These are phyloP conservation scores for Ctenomys sociabilis DNA, from an alignment of 2,113 vertebrate species.

Conservation along the genomic window DNA sequence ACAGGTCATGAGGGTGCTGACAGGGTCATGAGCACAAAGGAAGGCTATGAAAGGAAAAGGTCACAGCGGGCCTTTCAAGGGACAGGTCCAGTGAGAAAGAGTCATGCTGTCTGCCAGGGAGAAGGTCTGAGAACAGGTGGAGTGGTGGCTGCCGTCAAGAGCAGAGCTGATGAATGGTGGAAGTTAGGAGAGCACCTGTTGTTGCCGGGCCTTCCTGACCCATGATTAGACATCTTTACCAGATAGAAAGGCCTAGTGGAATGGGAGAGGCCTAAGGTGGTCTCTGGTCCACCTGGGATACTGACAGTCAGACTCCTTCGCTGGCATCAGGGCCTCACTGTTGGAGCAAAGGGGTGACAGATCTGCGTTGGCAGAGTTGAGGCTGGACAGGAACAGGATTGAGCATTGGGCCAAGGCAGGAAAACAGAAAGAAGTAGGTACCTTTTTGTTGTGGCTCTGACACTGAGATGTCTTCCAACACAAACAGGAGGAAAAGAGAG, in stretches of 20 bases:
- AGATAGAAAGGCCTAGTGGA: not conserved
- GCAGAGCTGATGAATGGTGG: not conserved
- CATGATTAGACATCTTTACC: not conserved
- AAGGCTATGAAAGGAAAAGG: not conserved
- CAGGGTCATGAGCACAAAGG: not conserved
- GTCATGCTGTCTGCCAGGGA: not conserved
- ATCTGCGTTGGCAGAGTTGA: not conserved
- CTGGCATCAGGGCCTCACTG: not conserved
- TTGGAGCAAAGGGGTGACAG: fast-evolving
- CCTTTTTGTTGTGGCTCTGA: not conserved
- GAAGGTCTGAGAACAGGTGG: not conserved
- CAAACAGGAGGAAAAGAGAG: not conserved
- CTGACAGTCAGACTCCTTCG: not conserved
- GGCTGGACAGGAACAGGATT: not conserved
- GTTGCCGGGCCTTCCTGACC: not conserved
- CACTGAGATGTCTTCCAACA: not conserved
- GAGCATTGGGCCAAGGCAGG: not conserved
- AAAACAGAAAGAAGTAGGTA: not conserved
- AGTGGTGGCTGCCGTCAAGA: not conserved
- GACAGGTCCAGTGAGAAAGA: not conserved
- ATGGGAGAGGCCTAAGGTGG: not conserved
- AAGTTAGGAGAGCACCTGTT: not conserved
- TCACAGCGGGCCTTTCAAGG: not conserved
- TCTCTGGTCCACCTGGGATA: too few species aligned
- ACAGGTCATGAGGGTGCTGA: not conserved